phyloP scores from a whole-genome alignment of 2,797 vertebrate genomes.

The Melanotaenia parkinsoni region DNA sequence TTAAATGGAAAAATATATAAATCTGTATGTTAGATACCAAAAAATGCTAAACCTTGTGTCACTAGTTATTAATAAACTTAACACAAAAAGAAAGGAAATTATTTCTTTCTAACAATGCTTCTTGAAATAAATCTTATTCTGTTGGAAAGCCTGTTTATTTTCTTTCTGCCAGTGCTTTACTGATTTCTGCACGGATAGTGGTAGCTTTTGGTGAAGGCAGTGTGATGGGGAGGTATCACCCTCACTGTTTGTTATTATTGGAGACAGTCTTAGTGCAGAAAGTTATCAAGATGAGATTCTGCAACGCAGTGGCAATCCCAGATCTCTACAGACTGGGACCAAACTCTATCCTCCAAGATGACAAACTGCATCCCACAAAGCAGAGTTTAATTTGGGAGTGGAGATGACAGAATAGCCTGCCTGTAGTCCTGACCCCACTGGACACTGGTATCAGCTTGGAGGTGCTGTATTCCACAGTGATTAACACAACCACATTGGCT shows the following conservation, averaged over 20 bases:
- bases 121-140: too few species aligned
- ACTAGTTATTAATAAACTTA: not conserved
- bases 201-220: not conserved
- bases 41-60: not conserved
- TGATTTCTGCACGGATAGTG: not conserved
- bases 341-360: not conserved
- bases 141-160: not conserved
- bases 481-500: not conserved
- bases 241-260: not conserved
- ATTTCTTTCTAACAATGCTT: too few species aligned
- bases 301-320: not conserved
- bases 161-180: not conserved
- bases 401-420: not conserved
- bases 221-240: not conserved
- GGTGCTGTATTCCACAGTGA: not conserved
- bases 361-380: not conserved
- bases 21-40: not conserved
- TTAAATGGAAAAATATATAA: not conserved
- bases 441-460: not conserved
- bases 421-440: not conserved
- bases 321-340: not conserved
- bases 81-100: too few species aligned
- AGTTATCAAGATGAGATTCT: not conserved
- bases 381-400: not conserved
- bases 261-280: not conserved